These are phyloP conservation scores for Discoglossus pictus DNA, from an alignment of 2,797 vertebrate genomes.

Conservation along the genomic window DNA sequence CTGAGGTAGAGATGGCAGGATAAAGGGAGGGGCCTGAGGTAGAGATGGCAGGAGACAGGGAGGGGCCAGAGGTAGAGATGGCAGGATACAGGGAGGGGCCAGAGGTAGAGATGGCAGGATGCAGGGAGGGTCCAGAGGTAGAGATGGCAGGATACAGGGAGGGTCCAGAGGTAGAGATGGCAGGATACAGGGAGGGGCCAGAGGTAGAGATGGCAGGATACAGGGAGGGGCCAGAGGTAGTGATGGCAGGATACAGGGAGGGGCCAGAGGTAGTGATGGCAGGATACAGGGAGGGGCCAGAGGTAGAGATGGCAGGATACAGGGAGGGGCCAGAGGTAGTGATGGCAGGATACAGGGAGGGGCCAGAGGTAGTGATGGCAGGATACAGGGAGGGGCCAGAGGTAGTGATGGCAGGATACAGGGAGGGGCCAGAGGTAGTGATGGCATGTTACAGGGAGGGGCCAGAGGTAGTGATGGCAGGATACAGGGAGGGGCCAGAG, in stretches of 20 bases:
- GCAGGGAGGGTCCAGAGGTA: too few species aligned
- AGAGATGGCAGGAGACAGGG: slow-evolving; percentile 80
- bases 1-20: background rate
- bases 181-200: background rate
- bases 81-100: background rate
- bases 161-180: background rate
- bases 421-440: too few species aligned
- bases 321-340: background rate
- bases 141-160: slow-evolving; percentile 73
- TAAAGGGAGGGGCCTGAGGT: too few species aligned
- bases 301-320: background rate
- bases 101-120: background rate
- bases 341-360: background rate
- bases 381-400: background rate
- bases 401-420: background rate
- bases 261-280: background rate
- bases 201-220: background rate
- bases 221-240: background rate
- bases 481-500: background rate
- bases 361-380: background rate
- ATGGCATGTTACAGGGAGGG: too few species aligned
- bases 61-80: background rate
- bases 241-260: background rate
- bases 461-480: background rate
- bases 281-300: background rate